Evolutionary conservation across 1,140 invertebrate genomes (phyloP), one percentile per base, ranked within the genome.

Genomic region (Cydia pomonella): DNA sequence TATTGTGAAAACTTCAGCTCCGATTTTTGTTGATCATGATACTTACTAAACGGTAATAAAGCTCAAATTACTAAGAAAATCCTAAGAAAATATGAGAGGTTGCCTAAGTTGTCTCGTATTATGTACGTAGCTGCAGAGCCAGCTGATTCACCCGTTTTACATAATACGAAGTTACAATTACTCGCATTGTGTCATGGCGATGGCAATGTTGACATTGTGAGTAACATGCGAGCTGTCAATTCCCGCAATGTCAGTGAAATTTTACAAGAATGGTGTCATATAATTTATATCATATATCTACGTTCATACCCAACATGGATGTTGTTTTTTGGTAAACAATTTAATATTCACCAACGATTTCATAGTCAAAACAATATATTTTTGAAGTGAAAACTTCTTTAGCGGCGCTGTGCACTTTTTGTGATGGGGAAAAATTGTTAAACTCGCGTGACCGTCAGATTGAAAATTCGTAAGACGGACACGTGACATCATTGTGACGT

Each of bases 111-210:
- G 6, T 16, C 44, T 38, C 44, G 44, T 10, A 23, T 23, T 59
- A 59, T 59, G 23, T 59, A n/a, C 21, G 7, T 59, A 59, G 53
- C 53, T 59, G 53, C 16, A 7, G 0, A 4, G 5, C 50, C 44
- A 53, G 53, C 53, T 59, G 53, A 23, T 23, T 59, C 53, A 21
- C 5, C 50, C 53, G 53, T 23, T 23, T 59, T 23, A 59, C 53
- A 23, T 59, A 59, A 59, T 50, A 50, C 47, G 5, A 23, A 59
- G n/a, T 23, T 23, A 59, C 53, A 59, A 59, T 59, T 59, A 59
- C 21, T 21, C 53, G 23, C 10, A 59, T 59, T 59, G 53, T 59
- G 18, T 59, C 21, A 59, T 59, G 53, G 18, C 21, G n/a, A 59
- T 10, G 53, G 21, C 10, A 59, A 59, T 59, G 53, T 59, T 59